Percentiles rank a stretch among this genome's conserved stretches.
These are phyloP conservation scores for Drosophila nr. medialis DNA, from an alignment of 2,888 invertebrate species.

Conservation along the genomic window DNA sequence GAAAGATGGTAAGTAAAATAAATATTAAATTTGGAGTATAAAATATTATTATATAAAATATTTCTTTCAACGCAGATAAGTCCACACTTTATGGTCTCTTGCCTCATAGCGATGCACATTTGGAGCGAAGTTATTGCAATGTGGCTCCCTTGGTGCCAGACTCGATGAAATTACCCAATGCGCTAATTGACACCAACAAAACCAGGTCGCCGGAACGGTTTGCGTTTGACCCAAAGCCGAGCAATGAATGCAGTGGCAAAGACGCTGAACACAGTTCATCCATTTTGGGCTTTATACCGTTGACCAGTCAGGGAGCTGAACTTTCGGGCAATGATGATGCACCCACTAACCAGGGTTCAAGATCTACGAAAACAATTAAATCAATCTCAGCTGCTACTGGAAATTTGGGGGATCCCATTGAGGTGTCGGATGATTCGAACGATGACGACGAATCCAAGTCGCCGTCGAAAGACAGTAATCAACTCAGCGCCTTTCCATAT, in stretches of 20 bases:
- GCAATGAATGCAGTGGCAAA: conserved; percentile 6
- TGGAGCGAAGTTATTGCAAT: conserved; percentile 82
- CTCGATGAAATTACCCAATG: conserved; percentile 70
- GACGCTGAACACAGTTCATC: conserved; percentile 4
- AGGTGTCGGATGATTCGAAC: conserved; percentile 80
- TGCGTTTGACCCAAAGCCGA: conserved; percentile 6
- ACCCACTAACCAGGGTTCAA: conserved; percentile 9
- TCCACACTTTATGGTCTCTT: conserved; percentile 10
- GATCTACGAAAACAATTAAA: conserved; percentile 6
- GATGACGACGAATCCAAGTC: conserved; percentile 45
- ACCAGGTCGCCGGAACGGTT: conserved; percentile 12
- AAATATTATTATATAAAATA: conserved; percentile 12
- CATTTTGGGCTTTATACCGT: conserved; percentile 3
- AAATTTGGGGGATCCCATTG: conserved; percentile 77
- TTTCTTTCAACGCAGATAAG: conserved; percentile 20
- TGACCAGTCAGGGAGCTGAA: background rate
- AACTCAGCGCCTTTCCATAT: background rate
- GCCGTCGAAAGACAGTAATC: conserved; percentile 2
- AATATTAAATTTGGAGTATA: background rate
- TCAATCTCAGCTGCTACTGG: conserved; percentile 55
- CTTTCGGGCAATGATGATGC: conserved; percentile 1
- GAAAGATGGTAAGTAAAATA: conserved; percentile 34
- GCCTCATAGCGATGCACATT: conserved; percentile 17
- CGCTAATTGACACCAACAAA: conserved; percentile 14
- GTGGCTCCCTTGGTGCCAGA: conserved; percentile 84